Conservation (phyloP, 1,140 invertebrate genomes). For the Sycobia sp. region DNA sequence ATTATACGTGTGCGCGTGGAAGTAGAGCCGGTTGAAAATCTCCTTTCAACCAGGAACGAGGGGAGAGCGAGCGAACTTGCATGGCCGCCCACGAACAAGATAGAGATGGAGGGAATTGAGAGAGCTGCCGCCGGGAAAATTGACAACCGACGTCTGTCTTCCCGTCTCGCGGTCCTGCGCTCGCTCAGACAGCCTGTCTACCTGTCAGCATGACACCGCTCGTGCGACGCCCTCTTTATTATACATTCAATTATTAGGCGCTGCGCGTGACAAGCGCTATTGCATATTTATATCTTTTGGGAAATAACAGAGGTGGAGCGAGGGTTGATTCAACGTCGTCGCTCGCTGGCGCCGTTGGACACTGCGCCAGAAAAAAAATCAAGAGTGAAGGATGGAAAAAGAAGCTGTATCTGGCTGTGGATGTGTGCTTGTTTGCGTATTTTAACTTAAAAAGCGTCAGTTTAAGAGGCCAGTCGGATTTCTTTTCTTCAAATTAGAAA, state of each 20-base stretch:
- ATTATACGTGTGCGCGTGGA: too few species aligned
- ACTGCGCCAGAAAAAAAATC: not conserved
- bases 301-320: slow-evolving; percentile 35
- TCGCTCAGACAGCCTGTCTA: slow-evolving; percentile 37
- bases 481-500: slow-evolving; percentile 33
- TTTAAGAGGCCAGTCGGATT: too few species aligned
- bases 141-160: slow-evolving; percentile 56
- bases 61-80: not conserved
- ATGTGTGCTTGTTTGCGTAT: too few species aligned
- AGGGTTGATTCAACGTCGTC: too few species aligned
- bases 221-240: slow-evolving; percentile 60
- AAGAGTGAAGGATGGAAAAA: slow-evolving; percentile 36
- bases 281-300: slow-evolving; percentile 58
- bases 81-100: not conserved
- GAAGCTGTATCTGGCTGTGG: too few species aligned
- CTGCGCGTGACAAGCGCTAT: slow-evolving; percentile 59
- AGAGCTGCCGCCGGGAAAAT: slow-evolving; percentile 42
- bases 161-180: slow-evolving; percentile 30
- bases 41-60: not conserved
- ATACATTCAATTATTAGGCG: slow-evolving; percentile 62
- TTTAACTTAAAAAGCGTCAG: too few species aligned
- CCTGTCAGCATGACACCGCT: slow-evolving; percentile 53
- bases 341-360: not conserved
- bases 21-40: slow-evolving; percentile 22
- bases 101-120: slow-evolving; percentile 27